Percentiles rank a stretch among this genome's conserved stretches.
These are phyloP conservation scores for Prietella phreatophila DNA, from an alignment of 2,113 vertebrate species.

Conservation along the genomic window DNA sequence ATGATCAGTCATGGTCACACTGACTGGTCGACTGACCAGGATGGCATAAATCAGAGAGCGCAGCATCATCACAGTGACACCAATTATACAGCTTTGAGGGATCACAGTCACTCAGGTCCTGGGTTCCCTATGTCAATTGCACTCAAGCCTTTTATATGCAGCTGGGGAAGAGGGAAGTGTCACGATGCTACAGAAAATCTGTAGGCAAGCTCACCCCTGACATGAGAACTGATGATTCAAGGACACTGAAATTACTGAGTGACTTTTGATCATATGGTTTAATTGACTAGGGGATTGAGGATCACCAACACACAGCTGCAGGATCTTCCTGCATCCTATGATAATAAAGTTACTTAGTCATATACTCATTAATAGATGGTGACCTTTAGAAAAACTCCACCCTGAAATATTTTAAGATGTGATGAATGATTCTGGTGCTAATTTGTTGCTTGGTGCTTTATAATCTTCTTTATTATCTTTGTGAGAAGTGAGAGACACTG, in stretches of 20 bases:
- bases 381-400: background rate
- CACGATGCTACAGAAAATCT: constrained; percentile 53
- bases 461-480: background rate
- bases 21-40: constrained; percentile 47
- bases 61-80: constrained; percentile 54
- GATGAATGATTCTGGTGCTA: background rate
- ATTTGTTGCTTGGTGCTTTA: background rate
- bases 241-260: constrained; percentile 29
- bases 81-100: constrained; percentile 58
- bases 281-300: background rate
- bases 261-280: background rate
- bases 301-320: background rate
- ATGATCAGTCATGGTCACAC: constrained; percentile 1
- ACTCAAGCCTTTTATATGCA: constrained; percentile 56
- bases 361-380: background rate
- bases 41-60: constrained; percentile 47
- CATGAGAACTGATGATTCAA: constrained; percentile 19
- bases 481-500: background rate
- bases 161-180: constrained; percentile 52
- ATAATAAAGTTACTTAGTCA: background rate
- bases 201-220: constrained; percentile 58
- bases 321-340: background rate
- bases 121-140: constrained; percentile 40
- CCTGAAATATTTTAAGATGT: background rate
- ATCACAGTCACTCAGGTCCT: constrained; percentile 39